These are phyloP conservation scores for Remorina albescens DNA, from an alignment of 2,797 vertebrate species.

Conservation along the genomic window DNA sequence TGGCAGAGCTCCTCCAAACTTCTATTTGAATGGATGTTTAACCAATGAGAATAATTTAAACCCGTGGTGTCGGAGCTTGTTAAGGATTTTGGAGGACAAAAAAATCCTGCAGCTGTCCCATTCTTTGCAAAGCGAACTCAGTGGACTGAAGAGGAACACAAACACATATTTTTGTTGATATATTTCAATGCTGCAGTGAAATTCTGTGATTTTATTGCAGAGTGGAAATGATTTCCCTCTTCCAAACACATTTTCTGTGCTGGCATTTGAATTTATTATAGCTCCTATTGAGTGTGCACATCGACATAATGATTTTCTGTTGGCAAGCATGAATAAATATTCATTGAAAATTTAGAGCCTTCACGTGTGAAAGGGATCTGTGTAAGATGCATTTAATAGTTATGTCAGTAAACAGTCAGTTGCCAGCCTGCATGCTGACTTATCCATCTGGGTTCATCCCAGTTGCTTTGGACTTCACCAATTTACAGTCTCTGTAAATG, in stretches of 20 bases:
- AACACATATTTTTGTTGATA: constrained; percentile 7
- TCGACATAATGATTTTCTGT: constrained; percentile 21
- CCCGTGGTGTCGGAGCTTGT: constrained; percentile 13
- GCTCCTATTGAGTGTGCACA: constrained; percentile 1
- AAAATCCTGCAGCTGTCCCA: constrained; percentile 31
- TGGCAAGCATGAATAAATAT: constrained; percentile 26
- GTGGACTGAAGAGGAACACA: constrained; percentile 16
- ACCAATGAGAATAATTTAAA: constrained; percentile 12
- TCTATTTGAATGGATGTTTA: not conserved
- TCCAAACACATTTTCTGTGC: constrained; percentile 2
- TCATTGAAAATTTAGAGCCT: constrained; percentile 26
- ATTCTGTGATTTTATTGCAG: not conserved
- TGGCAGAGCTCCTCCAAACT: not conserved
- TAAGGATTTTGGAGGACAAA: constrained; percentile 7
- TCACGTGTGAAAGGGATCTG: not conserved
- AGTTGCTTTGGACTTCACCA: constrained; percentile 10
- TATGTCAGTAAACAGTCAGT: constrained; percentile 12
- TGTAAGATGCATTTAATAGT: constrained; percentile 21
- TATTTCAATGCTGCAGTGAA: not conserved
- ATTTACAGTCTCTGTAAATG: not conserved
- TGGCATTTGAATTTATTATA: constrained; percentile 16
- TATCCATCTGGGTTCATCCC: constrained; percentile 9
- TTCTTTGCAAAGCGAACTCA: not conserved
- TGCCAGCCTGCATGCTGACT: constrained; percentile 4
- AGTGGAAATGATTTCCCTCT: constrained; percentile 11